phyloP scores from a whole-genome alignment of 2,888 invertebrate genomes.

The Argynnis bischoffii region DNA sequence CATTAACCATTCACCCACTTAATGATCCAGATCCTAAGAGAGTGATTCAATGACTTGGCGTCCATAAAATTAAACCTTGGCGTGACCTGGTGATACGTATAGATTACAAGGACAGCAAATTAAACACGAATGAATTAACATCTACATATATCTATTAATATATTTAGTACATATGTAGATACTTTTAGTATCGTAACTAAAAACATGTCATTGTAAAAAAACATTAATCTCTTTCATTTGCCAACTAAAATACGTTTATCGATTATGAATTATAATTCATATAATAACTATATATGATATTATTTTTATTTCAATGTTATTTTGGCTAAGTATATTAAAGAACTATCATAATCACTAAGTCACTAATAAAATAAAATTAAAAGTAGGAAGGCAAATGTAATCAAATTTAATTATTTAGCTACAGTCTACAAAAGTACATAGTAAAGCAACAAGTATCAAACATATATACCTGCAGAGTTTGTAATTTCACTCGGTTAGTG shows the following conservation, averaged over 20 bases:
- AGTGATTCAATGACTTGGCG: constrained; percentile 75
- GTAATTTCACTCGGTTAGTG: constrained; percentile 23
- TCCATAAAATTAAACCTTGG: constrained; percentile 77
- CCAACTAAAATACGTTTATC: neutral
- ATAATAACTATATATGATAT: no score
- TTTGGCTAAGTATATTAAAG: no score
- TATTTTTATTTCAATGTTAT: no score
- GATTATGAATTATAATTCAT: no score
- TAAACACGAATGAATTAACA: constrained; percentile 1
- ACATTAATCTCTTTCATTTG: no score
- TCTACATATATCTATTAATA: no score
- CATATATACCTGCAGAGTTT: constrained; percentile 24
- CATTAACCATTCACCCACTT: constrained; percentile 82
- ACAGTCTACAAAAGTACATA: no score
- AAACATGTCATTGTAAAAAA: no score
- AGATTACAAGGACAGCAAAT: constrained; percentile 9
- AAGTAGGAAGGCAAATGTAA: no score
- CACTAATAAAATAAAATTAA: no score
- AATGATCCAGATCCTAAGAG: constrained; percentile 80
- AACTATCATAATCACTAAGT: no score
- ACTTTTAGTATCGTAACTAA: constrained; percentile 4
- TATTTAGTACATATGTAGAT: neutral
- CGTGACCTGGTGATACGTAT: constrained; percentile 55
- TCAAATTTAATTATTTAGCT: no score
- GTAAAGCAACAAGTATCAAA: constrained; percentile 24